Evolutionary conservation across 2,888 invertebrate genomes (phyloP).

Genomic region (Amphipoea lucens): DNA sequence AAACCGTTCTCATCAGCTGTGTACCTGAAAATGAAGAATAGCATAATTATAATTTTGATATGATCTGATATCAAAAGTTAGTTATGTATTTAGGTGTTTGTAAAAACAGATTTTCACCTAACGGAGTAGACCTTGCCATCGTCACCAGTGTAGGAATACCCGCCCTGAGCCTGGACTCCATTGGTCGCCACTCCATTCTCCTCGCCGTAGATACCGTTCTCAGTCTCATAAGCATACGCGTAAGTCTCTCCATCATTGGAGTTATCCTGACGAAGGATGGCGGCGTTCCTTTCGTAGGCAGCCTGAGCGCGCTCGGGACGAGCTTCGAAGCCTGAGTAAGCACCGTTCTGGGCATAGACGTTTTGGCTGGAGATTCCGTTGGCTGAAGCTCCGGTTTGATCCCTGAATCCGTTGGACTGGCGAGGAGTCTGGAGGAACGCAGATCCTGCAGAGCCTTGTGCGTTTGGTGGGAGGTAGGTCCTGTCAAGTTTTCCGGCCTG

Average conservation of each 20-base stretch:
- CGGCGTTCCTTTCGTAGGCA: slow-evolving; percentile 82
- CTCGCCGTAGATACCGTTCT: slow-evolving; percentile 85
- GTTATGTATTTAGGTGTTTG: no score
- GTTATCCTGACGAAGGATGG: slow-evolving; percentile 83
- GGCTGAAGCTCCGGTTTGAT: slow-evolving; percentile 54
- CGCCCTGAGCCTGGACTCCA: slow-evolving; percentile 85
- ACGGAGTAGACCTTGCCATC: slow-evolving; percentile 85
- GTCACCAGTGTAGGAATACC: slow-evolving; percentile 86
- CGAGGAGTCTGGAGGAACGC: slow-evolving; percentile 60
- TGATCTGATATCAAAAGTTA: no score
- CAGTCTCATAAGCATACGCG: slow-evolving; percentile 84
- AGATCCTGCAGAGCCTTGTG: slow-evolving; percentile 64
- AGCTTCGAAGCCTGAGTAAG: slow-evolving; percentile 60
- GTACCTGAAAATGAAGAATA: slow-evolving; percentile 74
- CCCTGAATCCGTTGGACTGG: slow-evolving; percentile 47
- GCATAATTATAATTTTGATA: not conserved
- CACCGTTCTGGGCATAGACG: slow-evolving; percentile 24
- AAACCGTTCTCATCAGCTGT: slow-evolving; percentile 87
- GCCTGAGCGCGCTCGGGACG: slow-evolving; percentile 82
- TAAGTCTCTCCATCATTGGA: slow-evolving; percentile 84
- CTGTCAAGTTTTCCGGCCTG: slow-evolving; percentile 82
- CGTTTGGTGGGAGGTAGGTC: slow-evolving; percentile 82
- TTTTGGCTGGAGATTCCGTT: slow-evolving; percentile 40
- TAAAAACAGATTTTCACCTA: slow-evolving; percentile 71
- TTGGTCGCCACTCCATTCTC: slow-evolving; percentile 85